Base-by-base conservation (phyloP, 2,797 vertebrate genomes). In the Gobionotothen gibberifrons region DNA sequence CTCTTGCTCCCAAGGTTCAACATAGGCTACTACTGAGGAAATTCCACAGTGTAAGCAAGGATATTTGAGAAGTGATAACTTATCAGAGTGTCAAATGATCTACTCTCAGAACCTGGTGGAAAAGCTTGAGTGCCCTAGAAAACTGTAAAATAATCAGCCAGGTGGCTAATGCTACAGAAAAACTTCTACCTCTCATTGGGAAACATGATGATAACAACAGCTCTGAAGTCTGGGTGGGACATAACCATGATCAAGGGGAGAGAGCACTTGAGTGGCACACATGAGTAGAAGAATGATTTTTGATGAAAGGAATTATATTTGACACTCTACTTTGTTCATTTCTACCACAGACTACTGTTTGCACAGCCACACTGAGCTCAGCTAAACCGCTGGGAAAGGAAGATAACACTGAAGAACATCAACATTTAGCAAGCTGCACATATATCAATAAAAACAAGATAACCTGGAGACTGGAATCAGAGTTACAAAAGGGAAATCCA, bases 71-170 rank as follows among this genome's bases (percentile, higher is more conserved):
- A 73, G 54, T 29, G 71, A 81, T 77, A 81, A 64, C 65, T 17
- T 85, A 82, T 82, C 71, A 57, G 53, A 47, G 21, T n/a, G 57
- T 53, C 61, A 29, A 67, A 80, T 72, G 15, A 74, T 68, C 42
- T 59, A n/a, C 59, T 71, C 5, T 42, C 26, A 61, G 26, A 40
- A 13, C 13, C 19, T 21, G 60, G 59, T 63, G 61, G 44, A 72
- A 76, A 72, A 64, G 8, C 63, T 17, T 0, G 2, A 52, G 55
- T 47, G 48, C 26, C 19, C 19, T 56, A 63, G 78, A 68, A 58
- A 59, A 61, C 39, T 46, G 29, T 44, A 13, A 62, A 76, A 68
- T 40, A 65, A 29, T 6, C 46, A 73, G 55, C 32, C 14, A 59
- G 59, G 47, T 1, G 1, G 14, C 46, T 42, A 61, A 55, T 9